Conservation (phyloP, 2,888 invertebrate genomes). For the Nymphalis polychloros region DNA sequence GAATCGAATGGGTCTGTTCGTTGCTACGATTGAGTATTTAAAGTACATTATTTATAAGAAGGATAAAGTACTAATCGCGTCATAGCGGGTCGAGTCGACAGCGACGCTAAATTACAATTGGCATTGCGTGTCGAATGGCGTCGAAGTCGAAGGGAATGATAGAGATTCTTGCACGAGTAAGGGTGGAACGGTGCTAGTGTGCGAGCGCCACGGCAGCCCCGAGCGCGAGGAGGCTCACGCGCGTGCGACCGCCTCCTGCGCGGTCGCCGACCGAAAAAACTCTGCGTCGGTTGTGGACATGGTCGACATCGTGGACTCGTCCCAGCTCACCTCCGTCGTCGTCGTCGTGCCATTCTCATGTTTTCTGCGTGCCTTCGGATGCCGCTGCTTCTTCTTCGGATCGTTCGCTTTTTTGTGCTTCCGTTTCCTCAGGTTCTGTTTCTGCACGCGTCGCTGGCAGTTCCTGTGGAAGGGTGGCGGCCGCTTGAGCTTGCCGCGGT, state of each 20-base stretch:
- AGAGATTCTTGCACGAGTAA: conserved; percentile 69
- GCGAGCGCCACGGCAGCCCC: conserved; percentile 78
- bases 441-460: conserved; percentile 76
- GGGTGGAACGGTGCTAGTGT: conserved; percentile 78
- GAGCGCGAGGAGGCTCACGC: conserved; percentile 75
- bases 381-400: conserved; percentile 77
- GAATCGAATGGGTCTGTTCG: conserved; percentile 41
- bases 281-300: conserved; percentile 78
- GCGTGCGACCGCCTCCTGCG: conserved; percentile 80
- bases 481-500: conserved; percentile 71
- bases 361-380: conserved; percentile 80
- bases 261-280: conserved; percentile 82
- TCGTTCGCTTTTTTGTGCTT: conserved; percentile 78
- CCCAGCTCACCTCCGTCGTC: conserved; percentile 74
- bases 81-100: conserved; percentile 48
- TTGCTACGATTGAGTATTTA: conserved; percentile 20
- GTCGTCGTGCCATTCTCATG: conserved; percentile 74
- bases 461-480: conserved; percentile 71
- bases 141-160: conserved; percentile 45
- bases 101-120: conserved; percentile 51
- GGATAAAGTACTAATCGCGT: conserved; percentile 8
- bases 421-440: conserved; percentile 70
- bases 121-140: conserved; percentile 35
- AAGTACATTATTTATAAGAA: conserved; percentile 14
- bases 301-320: conserved; percentile 78